Evolutionary conservation across 1,140 invertebrate species (phyloP).

Genomic region (Brachionus koreanus): DNA sequence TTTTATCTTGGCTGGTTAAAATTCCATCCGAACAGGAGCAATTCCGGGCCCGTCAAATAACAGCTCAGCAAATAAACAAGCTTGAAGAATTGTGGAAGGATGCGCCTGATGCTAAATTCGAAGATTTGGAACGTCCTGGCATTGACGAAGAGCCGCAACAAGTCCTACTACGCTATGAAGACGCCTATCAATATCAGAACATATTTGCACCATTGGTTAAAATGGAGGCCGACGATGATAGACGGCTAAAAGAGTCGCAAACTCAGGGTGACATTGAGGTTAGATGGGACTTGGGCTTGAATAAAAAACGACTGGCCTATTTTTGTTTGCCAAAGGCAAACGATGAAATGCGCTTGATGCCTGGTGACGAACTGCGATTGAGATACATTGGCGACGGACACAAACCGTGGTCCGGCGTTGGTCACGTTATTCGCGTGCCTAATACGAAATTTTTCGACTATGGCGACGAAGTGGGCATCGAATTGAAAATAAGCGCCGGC

Average conservation of each 20-base stretch:
- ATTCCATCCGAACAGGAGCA: slow-evolving; percentile 86
- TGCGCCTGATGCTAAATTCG: slow-evolving; percentile 91
- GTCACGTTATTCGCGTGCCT: slow-evolving; percentile 94
- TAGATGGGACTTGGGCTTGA: slow-evolving; percentile 94
- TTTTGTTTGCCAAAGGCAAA: slow-evolving; percentile 43
- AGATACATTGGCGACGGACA: slow-evolving; percentile 85
- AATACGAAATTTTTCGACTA: slow-evolving; percentile 75
- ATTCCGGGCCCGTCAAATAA: slow-evolving; percentile 85
- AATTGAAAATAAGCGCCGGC: slow-evolving; percentile 82
- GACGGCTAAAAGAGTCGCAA: slow-evolving; percentile 92
- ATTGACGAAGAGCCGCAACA: slow-evolving; percentile 95
- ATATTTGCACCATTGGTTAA: slow-evolving; percentile 96
- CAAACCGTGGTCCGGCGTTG: slow-evolving; percentile 84
- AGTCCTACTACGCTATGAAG: slow-evolving; percentile 87
- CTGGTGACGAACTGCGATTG: slow-evolving; percentile 90
- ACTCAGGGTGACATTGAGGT: slow-evolving; percentile 98
- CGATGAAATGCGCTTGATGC: slow-evolving; percentile 94
- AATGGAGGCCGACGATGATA: slow-evolving; percentile 96
- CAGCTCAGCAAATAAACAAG: slow-evolving; percentile 91
- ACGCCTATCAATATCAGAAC: slow-evolving; percentile 97
- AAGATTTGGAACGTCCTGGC: slow-evolving; percentile 94
- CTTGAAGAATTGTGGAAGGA: slow-evolving; percentile 98
- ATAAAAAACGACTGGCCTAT: slow-evolving; percentile 89
- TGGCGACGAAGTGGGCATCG: slow-evolving; percentile 94
- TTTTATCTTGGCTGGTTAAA: slow-evolving; percentile 93